phyloP scores from a whole-genome alignment of 2,888 invertebrate genomes.

The Tipula lateralis region DNA sequence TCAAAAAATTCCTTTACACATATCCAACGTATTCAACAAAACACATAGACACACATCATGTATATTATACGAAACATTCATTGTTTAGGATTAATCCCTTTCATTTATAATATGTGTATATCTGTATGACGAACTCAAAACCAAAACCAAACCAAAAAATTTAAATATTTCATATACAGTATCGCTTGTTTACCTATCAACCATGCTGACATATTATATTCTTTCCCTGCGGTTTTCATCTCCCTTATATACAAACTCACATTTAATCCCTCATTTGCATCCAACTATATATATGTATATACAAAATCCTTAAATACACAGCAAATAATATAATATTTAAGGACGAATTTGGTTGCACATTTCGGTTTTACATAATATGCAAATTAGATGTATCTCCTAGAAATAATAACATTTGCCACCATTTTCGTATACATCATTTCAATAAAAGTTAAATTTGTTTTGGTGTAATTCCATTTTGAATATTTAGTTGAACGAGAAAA shows the following conservation, averaged over 20 bases:
- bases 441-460: too few species aligned
- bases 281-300: background rate
- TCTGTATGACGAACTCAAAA: background rate
- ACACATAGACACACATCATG: background rate
- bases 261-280: slow-evolving; percentile 7
- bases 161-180: background rate
- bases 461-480: background rate
- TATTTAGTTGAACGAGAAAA: background rate
- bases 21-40: background rate
- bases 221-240: background rate
- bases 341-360: background rate
- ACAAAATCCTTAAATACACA: background rate
- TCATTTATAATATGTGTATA: background rate
- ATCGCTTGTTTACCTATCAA: background rate
- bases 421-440: background rate
- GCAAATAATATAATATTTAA: background rate
- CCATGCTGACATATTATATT: background rate
- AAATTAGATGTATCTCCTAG: background rate
- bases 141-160: background rate
- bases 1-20: background rate
- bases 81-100: slow-evolving; percentile 24
- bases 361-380: background rate
- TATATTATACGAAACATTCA: background rate
- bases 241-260: background rate
- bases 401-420: background rate